Percentiles rank a stretch among this genome's conserved stretches.
phyloP scores from a whole-genome alignment of 2,888 invertebrate species.

The Portevinia maculata region DNA sequence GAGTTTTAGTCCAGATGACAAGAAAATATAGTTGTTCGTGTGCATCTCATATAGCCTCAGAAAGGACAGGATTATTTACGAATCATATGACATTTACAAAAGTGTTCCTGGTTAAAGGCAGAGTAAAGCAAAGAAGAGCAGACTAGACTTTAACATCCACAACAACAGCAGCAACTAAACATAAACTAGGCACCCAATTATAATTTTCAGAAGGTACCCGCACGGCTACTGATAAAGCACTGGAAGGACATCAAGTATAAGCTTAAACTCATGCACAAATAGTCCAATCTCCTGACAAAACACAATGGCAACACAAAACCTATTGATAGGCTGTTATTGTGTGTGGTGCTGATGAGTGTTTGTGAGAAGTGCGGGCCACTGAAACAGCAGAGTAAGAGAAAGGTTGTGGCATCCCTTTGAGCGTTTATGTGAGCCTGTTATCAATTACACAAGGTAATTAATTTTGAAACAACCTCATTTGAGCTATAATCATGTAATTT shows the following conservation, averaged over 20 bases:
- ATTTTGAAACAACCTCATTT: conserved; percentile 74
- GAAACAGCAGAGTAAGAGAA: conserved; percentile 20
- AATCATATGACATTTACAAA: conserved; percentile 70
- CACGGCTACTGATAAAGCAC: conserved; percentile 33
- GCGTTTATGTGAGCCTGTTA: conserved; percentile 74
- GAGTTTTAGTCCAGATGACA: conserved; percentile 44
- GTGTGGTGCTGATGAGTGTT: conserved; percentile 15
- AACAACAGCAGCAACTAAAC: conserved; percentile 47
- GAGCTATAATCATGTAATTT: conserved; percentile 74
- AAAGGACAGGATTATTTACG: conserved; percentile 56
- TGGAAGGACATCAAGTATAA: conserved; percentile 45
- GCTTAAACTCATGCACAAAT: conserved; percentile 2
- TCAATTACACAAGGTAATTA: conserved; percentile 75
- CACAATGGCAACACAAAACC: conserved; percentile 57
- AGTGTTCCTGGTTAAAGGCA: conserved; percentile 27
- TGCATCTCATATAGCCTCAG: conserved; percentile 46
- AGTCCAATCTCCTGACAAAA: conserved; percentile 30
- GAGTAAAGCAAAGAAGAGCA: background rate
- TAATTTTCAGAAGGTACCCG: conserved; percentile 46
- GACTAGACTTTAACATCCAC: too few relatives aligned
- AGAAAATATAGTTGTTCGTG: conserved; percentile 22
- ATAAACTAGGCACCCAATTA: conserved; percentile 51
- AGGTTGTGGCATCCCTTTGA: conserved; percentile 70
- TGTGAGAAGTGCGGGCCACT: background rate
- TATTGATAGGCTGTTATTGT: conserved; percentile 68